phyloP scores from a whole-genome alignment of 2,113 vertebrate genomes.

The Amphiprion percula region DNA sequence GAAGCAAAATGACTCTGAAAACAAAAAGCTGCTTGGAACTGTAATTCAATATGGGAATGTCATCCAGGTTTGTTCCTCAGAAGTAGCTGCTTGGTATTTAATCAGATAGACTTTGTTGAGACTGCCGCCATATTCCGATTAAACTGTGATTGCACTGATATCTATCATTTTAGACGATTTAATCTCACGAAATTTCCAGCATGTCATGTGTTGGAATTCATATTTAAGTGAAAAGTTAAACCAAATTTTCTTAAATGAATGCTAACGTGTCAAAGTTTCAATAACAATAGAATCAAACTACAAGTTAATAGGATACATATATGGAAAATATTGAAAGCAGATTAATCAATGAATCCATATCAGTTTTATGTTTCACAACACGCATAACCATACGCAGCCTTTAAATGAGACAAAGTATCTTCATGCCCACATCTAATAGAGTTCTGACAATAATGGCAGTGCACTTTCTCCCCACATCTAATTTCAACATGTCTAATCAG shows the following conservation, averaged over 20 bases:
- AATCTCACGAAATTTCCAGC: not conserved
- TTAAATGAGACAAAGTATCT: too few relatives aligned
- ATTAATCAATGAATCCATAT: too few relatives aligned
- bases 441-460: too few relatives aligned
- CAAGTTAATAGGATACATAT: not conserved
- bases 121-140: not conserved
- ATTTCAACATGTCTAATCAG: too few relatives aligned
- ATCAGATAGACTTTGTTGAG: not conserved
- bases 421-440: too few relatives aligned
- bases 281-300: too few relatives aligned
- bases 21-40: slow-evolving; percentile 94
- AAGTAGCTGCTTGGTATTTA: not conserved
- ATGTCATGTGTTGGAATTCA: not conserved
- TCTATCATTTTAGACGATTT: too few relatives aligned
- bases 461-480: too few relatives aligned
- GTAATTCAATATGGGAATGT: slow-evolving; percentile 97
- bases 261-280: not conserved
- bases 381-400: not conserved
- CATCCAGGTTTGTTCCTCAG: slow-evolving; percentile 88
- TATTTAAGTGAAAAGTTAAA: not conserved
- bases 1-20: slow-evolving; percentile 98
- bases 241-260: too few relatives aligned
- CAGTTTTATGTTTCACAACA: not conserved
- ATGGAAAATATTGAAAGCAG: too few relatives aligned
- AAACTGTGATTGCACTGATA: not conserved